Evolutionary conservation across 2,113 vertebrate species (phyloP).

Genomic region (Malurus elegans): DNA sequence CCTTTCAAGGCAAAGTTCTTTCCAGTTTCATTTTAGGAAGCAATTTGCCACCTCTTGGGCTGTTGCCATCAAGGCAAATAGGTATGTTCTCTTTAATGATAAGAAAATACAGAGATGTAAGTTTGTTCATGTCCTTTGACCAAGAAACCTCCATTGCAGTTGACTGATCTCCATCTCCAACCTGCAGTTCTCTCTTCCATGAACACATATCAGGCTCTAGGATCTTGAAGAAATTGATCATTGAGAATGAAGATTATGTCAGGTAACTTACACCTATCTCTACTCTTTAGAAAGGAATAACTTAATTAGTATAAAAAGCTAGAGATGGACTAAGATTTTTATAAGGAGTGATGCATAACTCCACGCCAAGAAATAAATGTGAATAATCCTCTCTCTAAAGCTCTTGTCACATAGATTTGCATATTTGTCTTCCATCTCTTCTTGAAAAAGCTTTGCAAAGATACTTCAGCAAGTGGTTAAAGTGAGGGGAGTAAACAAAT

Average conservation of each 20-base stretch:
- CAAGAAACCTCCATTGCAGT: background rate
- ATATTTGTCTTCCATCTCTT: background rate
- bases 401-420: background rate
- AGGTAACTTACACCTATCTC: background rate
- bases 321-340: background rate
- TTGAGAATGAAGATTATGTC: background rate
- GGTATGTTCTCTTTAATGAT: background rate
- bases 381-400: background rate
- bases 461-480: background rate
- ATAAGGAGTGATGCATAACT: rapidly evolving
- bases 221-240: background rate
- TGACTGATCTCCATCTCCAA: background rate
- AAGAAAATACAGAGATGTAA: background rate
- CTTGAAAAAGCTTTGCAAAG: background rate
- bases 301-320: background rate
- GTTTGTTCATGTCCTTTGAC: background rate
- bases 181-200: background rate
- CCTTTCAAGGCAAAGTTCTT: background rate
- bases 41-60: background rate
- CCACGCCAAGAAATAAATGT: rapidly evolving
- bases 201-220: background rate
- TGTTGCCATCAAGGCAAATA: background rate
- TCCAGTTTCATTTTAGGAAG: background rate
- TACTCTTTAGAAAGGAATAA: background rate
- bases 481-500: rapidly evolving